Evolutionary conservation across 37 sponge, comb jelly and placozoan genomes (phyloP).

Genomic region (Oscarella lobularis): DNA sequence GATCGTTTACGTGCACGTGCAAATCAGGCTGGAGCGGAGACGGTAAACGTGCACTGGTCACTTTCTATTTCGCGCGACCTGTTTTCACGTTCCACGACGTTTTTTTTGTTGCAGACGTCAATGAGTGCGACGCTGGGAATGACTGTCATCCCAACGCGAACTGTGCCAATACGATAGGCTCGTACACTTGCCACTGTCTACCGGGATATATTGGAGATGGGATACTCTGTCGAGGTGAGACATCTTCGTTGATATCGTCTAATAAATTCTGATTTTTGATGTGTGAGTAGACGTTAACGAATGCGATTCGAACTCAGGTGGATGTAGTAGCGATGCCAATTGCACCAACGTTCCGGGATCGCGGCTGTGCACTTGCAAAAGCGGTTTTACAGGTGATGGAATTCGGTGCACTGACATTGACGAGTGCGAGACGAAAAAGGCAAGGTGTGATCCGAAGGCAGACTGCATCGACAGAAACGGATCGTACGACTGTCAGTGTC

Average conservation of each 20-base stretch:
- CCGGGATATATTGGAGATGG: conserved; percentile 2
- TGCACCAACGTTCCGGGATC: too few species aligned
- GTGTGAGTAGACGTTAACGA: background rate
- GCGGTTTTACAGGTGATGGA: too few species aligned
- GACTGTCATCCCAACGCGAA: background rate
- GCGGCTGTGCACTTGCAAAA: too few species aligned
- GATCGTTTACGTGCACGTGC: background rate
- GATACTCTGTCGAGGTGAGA: background rate
- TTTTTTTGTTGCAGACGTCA: background rate
- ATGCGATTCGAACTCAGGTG: background rate
- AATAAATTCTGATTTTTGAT: background rate
- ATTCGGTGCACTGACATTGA: too few species aligned
- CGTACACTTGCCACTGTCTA: background rate
- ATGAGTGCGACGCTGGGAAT: conserved; percentile 10
- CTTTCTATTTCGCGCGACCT: too few species aligned
- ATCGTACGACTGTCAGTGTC: too few species aligned
- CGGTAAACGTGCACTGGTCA: background rate
- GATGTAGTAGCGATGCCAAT: too few species aligned
- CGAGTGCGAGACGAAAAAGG: too few species aligned
- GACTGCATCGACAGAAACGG: too few species aligned
- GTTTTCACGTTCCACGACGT: too few species aligned
- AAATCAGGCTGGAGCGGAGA: background rate
- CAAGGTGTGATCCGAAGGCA: too few species aligned
- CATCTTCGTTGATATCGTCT: conserved; percentile 2
- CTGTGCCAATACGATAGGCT: background rate